Evolutionary conservation across 1,140 invertebrate species (phyloP).

Genomic region (Hydropsyche tenuis): DNA sequence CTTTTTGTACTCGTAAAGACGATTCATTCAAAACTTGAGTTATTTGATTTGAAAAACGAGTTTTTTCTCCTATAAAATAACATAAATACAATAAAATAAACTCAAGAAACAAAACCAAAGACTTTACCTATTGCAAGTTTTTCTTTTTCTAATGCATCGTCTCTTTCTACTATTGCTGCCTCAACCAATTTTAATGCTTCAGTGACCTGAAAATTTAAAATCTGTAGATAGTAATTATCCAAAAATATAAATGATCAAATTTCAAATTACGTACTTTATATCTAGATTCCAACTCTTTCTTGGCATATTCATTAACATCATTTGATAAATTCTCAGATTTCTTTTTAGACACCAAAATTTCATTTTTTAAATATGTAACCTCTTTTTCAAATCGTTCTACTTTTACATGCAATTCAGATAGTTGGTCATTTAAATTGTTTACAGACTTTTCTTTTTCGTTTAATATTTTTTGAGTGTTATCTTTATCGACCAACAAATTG

Average conservation of each 20-base stretch:
- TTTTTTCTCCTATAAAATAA: constrained; percentile 53
- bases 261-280: constrained; percentile 38
- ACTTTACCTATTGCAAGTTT: constrained; percentile 49
- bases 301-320: constrained; percentile 42
- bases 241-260: constrained; percentile 44
- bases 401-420: constrained; percentile 52
- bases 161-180: constrained; percentile 59
- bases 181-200: constrained; percentile 64
- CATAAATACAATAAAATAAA: neutral
- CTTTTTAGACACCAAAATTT: constrained; percentile 37
- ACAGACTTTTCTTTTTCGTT: constrained; percentile 53
- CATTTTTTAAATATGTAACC: constrained; percentile 45
- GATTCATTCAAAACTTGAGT: constrained; percentile 52
- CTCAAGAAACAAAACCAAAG: neutral
- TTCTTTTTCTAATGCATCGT: constrained; percentile 53
- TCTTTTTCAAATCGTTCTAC: constrained; percentile 51
- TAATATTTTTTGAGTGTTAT: constrained; percentile 48
- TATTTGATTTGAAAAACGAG: constrained; percentile 52
- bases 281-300: constrained; percentile 46
- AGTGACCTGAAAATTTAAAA: constrained; percentile 54
- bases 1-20: constrained; percentile 53
- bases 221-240: constrained; percentile 52
- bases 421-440: constrained; percentile 50
- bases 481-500: constrained; percentile 53
- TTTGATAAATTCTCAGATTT: constrained; percentile 43